Conservation (phyloP, 2,113 vertebrate species). For the Xiphophorus couchianus region DNA sequence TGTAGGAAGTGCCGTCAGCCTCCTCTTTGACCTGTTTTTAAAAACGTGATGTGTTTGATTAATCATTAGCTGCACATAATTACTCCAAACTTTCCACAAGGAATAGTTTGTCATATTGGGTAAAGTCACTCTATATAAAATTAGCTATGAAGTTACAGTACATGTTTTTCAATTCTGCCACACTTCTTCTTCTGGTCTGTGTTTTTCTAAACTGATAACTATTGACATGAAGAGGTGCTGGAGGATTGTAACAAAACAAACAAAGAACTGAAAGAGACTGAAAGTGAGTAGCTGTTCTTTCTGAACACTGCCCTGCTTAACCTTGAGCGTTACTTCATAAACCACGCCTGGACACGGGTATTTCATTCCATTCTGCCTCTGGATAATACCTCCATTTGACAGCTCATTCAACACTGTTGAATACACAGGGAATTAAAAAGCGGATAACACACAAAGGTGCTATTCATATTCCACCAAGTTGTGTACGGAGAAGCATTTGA, state of each 20-base stretch:
- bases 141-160: neutral
- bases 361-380: constrained; percentile 1
- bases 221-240: neutral
- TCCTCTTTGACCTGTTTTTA: neutral
- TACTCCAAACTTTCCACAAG: neutral
- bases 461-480: constrained; percentile 36
- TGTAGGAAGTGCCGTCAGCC: neutral
- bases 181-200: neutral
- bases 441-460: constrained; percentile 40
- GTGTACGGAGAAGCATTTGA: constrained; percentile 21
- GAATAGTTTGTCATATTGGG: no score
- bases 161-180: neutral
- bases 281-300: neutral
- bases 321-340: neutral
- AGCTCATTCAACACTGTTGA: constrained; percentile 14
- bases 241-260: neutral
- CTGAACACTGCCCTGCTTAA: neutral
- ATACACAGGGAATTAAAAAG: constrained; percentile 19
- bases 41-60: neutral
- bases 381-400: constrained; percentile 4
- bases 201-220: neutral
- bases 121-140: neutral
- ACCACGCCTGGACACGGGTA: neutral
- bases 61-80: neutral
- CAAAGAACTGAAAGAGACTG: neutral